Conservation (phyloP, 2,797 vertebrate genomes). For the Molossus alvarezi region DNA sequence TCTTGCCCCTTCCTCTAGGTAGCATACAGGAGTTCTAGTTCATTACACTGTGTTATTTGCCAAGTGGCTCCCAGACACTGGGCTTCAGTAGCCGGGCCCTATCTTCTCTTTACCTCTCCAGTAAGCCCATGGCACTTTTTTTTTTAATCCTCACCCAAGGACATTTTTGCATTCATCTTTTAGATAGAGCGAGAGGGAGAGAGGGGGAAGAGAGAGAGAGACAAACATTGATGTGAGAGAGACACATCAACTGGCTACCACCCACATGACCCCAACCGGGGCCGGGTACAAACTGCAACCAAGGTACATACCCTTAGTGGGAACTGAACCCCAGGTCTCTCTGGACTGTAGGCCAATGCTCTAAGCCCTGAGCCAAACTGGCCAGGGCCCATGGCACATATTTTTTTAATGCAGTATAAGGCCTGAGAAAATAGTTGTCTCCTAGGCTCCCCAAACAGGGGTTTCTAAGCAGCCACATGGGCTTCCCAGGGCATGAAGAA, state of each 20-base stretch:
- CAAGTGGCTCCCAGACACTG: background rate
- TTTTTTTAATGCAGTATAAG: conserved; percentile 19
- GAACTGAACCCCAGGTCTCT: too few species aligned
- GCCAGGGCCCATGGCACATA: background rate
- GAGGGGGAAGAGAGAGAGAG: too few species aligned
- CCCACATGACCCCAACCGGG: too few species aligned
- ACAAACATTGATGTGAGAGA: too few species aligned
- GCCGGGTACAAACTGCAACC: too few species aligned
- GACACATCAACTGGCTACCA: too few species aligned
- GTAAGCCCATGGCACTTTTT: background rate
- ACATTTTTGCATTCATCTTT: too few species aligned
- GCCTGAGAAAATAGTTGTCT: conserved; percentile 21
- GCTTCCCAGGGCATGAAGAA: conserved; percentile 51
- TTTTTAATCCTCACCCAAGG: background rate
- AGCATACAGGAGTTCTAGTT: background rate
- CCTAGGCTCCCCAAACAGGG: background rate
- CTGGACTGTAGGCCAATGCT: too few species aligned
- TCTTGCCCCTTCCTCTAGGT: background rate
- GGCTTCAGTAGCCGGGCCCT: background rate
- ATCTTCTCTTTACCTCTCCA: conserved; percentile 29
- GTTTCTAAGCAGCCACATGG: conserved; percentile 62
- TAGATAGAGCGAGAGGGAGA: too few species aligned
- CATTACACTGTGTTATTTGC: background rate
- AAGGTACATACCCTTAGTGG: too few species aligned
- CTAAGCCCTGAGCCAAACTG: too few species aligned